Percentiles rank a stretch among this genome's conserved stretches.
Evolutionary conservation across 2,113 vertebrate genomes (phyloP).

Genomic region (Raja brachyura): DNA sequence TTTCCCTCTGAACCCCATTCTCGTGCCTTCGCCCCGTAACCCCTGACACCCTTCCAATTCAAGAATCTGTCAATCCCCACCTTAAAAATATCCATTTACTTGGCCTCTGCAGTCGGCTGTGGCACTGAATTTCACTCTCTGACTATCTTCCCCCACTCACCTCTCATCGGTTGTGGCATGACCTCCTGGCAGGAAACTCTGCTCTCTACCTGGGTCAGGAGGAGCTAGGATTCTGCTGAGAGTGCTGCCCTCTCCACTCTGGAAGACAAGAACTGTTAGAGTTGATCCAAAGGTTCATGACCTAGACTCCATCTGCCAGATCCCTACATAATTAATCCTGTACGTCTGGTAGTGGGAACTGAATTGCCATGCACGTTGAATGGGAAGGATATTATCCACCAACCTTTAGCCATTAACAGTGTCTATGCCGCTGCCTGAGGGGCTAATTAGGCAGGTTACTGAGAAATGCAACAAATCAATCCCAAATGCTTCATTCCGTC

Average conservation of each 20-base stretch:
- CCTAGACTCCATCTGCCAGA: not conserved
- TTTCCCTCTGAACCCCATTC: no score
- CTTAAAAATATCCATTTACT: no score
- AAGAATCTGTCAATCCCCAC: no score
- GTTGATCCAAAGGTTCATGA: not conserved
- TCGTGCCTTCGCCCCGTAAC: no score
- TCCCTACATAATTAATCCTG: not conserved
- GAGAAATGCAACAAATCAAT: constrained; percentile 23
- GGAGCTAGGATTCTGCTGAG: not conserved
- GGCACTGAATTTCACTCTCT: no score
- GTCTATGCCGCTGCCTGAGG: not conserved
- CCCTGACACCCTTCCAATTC: no score
- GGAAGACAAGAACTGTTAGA: not conserved
- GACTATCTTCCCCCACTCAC: no score
- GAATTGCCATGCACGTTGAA: not conserved
- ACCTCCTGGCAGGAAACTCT: not conserved
- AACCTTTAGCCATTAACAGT: not conserved
- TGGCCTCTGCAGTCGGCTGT: no score
- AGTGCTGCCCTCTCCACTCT: not conserved
- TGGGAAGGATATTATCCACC: constrained; percentile 19
- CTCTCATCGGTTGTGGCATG: no score
- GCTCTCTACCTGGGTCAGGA: not conserved
- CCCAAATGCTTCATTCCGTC: constrained; percentile 32
- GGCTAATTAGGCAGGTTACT: constrained; percentile 20
- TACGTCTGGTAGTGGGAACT: not conserved